Conservation (phyloP, 2,113 vertebrate species). For the Scomber colias region DNA sequence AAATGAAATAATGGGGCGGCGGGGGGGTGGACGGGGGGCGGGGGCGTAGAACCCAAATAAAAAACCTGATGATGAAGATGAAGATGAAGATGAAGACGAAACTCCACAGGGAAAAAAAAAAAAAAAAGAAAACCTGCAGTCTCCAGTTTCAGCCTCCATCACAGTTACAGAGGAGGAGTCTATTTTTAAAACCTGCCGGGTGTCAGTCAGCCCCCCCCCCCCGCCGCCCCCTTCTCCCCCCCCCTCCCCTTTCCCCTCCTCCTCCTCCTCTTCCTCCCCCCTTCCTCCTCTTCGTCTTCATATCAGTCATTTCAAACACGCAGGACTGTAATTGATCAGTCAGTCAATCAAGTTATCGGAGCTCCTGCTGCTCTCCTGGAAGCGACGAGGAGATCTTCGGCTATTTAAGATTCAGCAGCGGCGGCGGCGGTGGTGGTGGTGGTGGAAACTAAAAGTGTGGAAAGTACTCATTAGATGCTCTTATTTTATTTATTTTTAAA, state of each 20-base stretch:
- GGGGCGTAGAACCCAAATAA: slow-evolving; percentile 54
- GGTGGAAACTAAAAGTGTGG: not conserved
- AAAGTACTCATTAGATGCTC: slow-evolving; percentile 38
- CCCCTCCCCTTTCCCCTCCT: not conserved
- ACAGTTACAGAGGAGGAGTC: not conserved
- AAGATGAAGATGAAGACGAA: slow-evolving; percentile 22
- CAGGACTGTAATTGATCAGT: slow-evolving; percentile 68
- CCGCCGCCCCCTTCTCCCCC: not conserved
- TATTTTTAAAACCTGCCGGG: slow-evolving; percentile 68
- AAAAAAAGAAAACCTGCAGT: slow-evolving; percentile 38
- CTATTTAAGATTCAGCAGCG: slow-evolving; percentile 38
- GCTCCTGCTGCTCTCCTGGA: slow-evolving; percentile 61
- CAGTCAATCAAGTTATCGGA: slow-evolving; percentile 55
- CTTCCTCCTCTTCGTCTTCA: too few species aligned
- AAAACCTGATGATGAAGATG: slow-evolving; percentile 36
- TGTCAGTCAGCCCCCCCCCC: slow-evolving; percentile 44
- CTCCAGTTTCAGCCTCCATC: slow-evolving; percentile 18
- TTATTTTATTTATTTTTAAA: slow-evolving; percentile 14
- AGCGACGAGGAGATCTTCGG: slow-evolving; percentile 23
- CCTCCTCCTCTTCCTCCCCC: not conserved
- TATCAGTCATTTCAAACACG: slow-evolving; percentile 66
- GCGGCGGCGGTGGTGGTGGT: too few species aligned
- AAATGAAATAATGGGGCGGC: too few species aligned
- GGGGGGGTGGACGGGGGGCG: too few species aligned
- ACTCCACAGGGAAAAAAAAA: slow-evolving; percentile 56